Conservation (phyloP, 2,797 vertebrate genomes). For the Discoglossus pictus region DNA sequence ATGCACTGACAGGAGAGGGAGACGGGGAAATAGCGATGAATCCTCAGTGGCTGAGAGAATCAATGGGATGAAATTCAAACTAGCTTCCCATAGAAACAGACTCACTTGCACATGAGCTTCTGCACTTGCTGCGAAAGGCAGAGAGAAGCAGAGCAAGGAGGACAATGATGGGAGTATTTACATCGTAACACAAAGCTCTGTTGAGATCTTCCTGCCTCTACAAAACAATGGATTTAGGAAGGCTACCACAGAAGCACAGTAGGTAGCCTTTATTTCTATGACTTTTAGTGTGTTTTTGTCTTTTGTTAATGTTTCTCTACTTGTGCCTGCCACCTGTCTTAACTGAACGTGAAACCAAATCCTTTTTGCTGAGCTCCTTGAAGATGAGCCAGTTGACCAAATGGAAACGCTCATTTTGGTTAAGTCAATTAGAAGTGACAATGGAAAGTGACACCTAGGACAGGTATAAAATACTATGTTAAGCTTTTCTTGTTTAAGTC, state of each 20-base stretch:
- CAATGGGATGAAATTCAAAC: conserved; percentile 68
- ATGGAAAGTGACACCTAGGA: no score
- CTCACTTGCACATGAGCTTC: conserved; percentile 37
- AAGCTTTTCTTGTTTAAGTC: no score
- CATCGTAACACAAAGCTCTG: conserved; percentile 51
- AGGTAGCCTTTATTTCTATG: conserved; percentile 69
- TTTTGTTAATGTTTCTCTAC: neutral
- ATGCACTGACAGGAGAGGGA: conserved; percentile 28
- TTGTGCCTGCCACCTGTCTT: conserved; percentile 31
- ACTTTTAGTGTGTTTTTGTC: conserved; percentile 24
- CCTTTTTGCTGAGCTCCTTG: neutral
- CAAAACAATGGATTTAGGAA: conserved; percentile 78
- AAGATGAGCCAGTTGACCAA: neutral
- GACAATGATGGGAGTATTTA: conserved; percentile 57
- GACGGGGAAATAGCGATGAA: conserved; percentile 53
- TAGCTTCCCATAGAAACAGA: conserved; percentile 57
- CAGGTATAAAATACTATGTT: no score
- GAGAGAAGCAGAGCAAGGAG: conserved; percentile 50
- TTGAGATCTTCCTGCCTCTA: conserved; percentile 45
- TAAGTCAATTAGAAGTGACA: no score
- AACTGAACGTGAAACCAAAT: conserved; percentile 19
- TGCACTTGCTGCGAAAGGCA: conserved; percentile 52
- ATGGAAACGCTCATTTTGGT: neutral
- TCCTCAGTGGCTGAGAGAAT: conserved; percentile 63
- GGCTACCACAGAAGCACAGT: conserved; percentile 78